phyloP scores from a whole-genome alignment of 2,797 vertebrate species.

The Cyprinodon diabolis region DNA sequence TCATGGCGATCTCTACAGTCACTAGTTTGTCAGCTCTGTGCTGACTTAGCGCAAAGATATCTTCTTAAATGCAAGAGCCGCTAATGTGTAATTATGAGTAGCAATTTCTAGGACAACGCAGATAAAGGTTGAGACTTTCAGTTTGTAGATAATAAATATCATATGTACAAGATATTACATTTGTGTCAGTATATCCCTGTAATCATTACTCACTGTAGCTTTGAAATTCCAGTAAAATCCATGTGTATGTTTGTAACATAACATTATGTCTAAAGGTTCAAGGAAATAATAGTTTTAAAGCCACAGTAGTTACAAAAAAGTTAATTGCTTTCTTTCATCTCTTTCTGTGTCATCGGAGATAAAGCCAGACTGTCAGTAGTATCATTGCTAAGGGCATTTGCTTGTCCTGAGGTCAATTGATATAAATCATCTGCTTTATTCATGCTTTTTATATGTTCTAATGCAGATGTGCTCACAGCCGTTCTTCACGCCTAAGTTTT shows the following conservation, averaged over 20 bases:
- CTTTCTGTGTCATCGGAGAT: conserved; percentile 24
- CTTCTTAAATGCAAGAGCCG: too few relatives aligned
- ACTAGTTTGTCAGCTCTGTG: too few relatives aligned
- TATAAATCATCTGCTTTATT: conserved; percentile 53
- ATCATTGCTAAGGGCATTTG: conserved; percentile 52
- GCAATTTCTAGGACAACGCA: too few relatives aligned
- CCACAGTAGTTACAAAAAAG: conserved; percentile 11
- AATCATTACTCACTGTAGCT: too few relatives aligned
- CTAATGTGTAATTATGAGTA: too few relatives aligned
- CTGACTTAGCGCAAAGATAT: too few relatives aligned
- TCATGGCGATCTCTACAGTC: too few relatives aligned
- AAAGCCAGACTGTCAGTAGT: conserved; percentile 27
- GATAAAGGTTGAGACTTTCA: too few relatives aligned
- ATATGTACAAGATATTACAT: too few relatives aligned
- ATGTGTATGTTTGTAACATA: not conserved
- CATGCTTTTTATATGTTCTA: conserved; percentile 30
- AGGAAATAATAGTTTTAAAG: not conserved
- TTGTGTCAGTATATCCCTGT: too few relatives aligned
- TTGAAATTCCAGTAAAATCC: not conserved
- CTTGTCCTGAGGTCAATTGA: conserved; percentile 57
- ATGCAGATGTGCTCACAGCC: conserved; percentile 53
- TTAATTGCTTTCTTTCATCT: conserved; percentile 27
- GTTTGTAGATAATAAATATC: too few relatives aligned
- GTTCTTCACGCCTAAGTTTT: conserved; percentile 59
- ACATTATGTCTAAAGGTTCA: not conserved